These are phyloP conservation scores for Microplitis demolitor DNA, from an alignment of 1,140 invertebrate species.

Conservation along the genomic window DNA sequence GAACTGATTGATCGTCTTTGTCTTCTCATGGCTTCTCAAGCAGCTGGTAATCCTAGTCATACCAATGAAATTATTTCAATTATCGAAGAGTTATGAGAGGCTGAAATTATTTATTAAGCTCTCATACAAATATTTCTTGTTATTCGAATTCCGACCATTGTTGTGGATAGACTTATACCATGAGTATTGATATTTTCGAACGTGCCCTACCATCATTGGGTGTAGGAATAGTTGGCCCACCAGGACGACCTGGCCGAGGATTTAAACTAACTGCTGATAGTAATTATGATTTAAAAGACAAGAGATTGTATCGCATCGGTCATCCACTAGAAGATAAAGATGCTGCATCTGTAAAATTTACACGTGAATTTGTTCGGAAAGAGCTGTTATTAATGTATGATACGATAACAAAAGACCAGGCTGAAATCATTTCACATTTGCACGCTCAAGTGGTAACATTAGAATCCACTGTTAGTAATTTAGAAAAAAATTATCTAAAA, in stretches of 20 bases:
- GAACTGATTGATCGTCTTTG: not conserved
- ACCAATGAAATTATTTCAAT: conserved; percentile 14
- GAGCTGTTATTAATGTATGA: not conserved
- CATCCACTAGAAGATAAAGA: not conserved
- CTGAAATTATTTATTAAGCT: conserved; percentile 14
- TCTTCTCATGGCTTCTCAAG: conserved; percentile 6
- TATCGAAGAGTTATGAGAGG: conserved; percentile 7
- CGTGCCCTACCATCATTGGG: not conserved
- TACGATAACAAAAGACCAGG: not conserved
- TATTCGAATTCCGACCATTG: not conserved
- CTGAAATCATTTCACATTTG: not conserved
- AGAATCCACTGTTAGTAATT: not conserved
- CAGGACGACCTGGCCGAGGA: conserved; percentile 16
- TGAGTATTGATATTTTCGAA: conserved; percentile 28
- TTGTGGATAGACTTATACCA: not conserved
- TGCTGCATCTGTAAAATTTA: not conserved
- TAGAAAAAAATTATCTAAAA: no score
- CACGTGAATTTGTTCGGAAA: not conserved
- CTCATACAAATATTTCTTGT: not conserved
- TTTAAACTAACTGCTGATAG: conserved; percentile 21
- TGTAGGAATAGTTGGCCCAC: not conserved
- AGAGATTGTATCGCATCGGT: conserved; percentile 18
- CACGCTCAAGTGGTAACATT: not conserved
- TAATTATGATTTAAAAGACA: conserved; percentile 19
- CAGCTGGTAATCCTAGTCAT: not conserved